Evolutionary conservation across 2,888 invertebrate genomes (phyloP), one percentile per base, ranked within the genome.

Genomic region (Sialis lutaria): DNA sequence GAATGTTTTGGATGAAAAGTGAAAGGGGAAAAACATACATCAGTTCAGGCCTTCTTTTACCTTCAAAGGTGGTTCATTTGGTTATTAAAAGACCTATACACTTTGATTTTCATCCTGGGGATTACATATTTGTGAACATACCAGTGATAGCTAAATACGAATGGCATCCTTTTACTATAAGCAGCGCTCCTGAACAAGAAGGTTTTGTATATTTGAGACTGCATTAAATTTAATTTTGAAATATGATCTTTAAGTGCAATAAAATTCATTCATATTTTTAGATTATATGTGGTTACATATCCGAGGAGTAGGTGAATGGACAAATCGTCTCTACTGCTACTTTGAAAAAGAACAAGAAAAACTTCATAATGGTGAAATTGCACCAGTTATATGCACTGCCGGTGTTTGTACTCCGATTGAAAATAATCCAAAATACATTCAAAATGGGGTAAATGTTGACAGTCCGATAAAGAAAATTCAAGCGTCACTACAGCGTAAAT

Each of bases 121-220:
- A 95, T 67, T 95, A 93, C 61, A 79, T 92, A 35, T 95, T 90
- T 59, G 83, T 93, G 0, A 89, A 91, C 58, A 83, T 96, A 46
- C 95, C 95, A 0, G 79, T 79, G 6, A 90, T 95, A 50, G 92
- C 95, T 1, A 78, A 79, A 48, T 89, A 89, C 58, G 95, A 96
- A 65, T 95, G 93, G 93, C 95, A 95, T 73, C 93, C 95, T 0
- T 93, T 96, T 59, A 95, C 95, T 1, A 85, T 95, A 53, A 93
- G 92, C 68, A 91, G 91, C 56, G 91, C 93, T 6, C 95, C 95
- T 0, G 93, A 95, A 63, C 84, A 90, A 61, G 83, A 86, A 70
- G 86, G 88, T 81, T 44, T 44, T 30, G 30, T 39, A 39, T 9
- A 1, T 6, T 9, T 35, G 4, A 9, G 4, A 9, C 35, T 35